Conservation (phyloP, 2,888 invertebrate species). For the Schrankia costaestrigalis region DNA sequence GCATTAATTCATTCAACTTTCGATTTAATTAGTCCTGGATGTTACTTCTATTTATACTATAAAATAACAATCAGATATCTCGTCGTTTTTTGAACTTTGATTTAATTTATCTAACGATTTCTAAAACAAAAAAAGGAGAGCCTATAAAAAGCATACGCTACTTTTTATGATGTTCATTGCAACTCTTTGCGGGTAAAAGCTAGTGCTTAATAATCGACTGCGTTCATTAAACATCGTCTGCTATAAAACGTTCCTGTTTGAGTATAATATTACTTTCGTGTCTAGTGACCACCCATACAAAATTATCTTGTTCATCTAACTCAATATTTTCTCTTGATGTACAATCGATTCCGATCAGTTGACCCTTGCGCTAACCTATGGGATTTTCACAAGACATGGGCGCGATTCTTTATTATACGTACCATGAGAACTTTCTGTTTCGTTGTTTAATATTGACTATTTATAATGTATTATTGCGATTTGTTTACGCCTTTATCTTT, state of each 20-base stretch:
- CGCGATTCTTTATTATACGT: constrained; percentile 31
- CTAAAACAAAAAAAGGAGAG: no score
- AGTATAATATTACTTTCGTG: constrained; percentile 28
- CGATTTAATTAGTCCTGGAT: no score
- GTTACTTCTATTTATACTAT: no score
- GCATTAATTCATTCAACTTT: no score
- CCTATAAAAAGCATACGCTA: no score
- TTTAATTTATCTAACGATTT: no score
- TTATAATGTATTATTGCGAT: not conserved
- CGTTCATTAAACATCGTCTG: constrained; percentile 15
- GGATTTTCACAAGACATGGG: constrained; percentile 47
- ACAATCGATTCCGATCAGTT: constrained; percentile 64
- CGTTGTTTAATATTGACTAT: constrained; percentile 11
- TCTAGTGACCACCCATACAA: constrained; percentile 34
- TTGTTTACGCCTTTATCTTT: no score
- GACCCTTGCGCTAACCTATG: constrained; percentile 54
- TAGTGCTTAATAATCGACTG: constrained; percentile 9
- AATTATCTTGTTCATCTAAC: constrained; percentile 57
- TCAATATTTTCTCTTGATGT: constrained; percentile 67
- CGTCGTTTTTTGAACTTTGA: no score
- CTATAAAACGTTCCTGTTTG: constrained; percentile 15
- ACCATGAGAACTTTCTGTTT: constrained; percentile 32
- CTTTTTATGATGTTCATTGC: no score
- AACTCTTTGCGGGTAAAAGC: not conserved
- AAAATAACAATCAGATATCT: no score